Percentiles rank a stretch among this genome's conserved stretches.
These are phyloP conservation scores for Silurus lanzhouensis DNA, from an alignment of 2,797 vertebrate genomes.

Conservation along the genomic window DNA sequence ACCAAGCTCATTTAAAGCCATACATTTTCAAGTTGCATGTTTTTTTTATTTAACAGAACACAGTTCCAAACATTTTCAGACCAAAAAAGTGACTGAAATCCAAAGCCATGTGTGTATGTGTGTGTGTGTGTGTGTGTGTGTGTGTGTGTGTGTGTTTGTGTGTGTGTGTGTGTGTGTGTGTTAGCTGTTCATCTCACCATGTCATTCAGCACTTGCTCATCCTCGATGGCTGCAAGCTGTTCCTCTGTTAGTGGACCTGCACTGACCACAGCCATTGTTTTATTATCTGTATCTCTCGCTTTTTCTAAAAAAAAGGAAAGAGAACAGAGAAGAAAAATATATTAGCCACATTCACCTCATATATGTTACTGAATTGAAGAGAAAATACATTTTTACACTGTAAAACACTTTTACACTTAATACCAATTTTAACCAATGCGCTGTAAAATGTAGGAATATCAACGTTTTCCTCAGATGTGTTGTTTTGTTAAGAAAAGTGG, in stretches of 20 bases:
- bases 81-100: constrained; percentile 28
- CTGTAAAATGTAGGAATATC: too few relatives aligned
- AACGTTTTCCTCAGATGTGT: neutral
- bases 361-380: neutral
- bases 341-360: neutral
- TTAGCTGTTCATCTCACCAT: constrained; percentile 75
- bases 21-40: constrained; percentile 4
- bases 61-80: constrained; percentile 4
- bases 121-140: constrained; percentile 19
- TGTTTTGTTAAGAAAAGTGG: neutral
- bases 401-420: neutral
- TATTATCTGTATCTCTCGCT: constrained; percentile 57
- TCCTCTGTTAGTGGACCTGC: constrained; percentile 64
- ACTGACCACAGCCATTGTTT: constrained; percentile 21
- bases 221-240: constrained; percentile 84
- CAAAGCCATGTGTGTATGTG: constrained; percentile 1
- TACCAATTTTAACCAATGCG: neutral
- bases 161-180: neutral
- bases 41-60: neutral
- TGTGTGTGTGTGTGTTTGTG: constrained; percentile 12
- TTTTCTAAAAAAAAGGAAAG: constrained; percentile 52
- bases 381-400: neutral
- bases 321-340: neutral
- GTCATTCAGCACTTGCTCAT: constrained; percentile 89
- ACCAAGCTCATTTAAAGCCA: neutral